Percentiles rank a stretch among this genome's conserved stretches.
Conservation (phyloP, 2,888 invertebrate species). For the Agrilus cyanescens region DNA sequence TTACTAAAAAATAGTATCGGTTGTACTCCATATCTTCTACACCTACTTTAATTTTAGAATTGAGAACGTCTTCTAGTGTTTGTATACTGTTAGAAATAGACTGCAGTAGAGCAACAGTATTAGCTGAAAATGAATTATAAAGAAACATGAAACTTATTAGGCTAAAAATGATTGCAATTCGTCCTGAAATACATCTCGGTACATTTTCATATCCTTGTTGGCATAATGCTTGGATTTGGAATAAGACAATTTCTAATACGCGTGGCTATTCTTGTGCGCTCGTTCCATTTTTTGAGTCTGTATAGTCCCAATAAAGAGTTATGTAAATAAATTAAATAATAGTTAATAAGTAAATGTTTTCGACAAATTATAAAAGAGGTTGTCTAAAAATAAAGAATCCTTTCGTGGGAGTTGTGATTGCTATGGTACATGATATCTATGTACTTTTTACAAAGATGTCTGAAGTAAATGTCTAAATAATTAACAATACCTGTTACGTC, state of each 20-base stretch:
- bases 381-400: constrained; percentile 52
- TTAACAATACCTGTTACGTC: too few species aligned
- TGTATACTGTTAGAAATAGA: constrained; percentile 47
- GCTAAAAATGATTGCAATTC: constrained; percentile 28
- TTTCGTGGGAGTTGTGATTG: constrained; percentile 41
- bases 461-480: too few species aligned
- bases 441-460: background rate
- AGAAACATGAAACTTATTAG: constrained; percentile 41
- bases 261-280: constrained; percentile 1
- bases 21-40: constrained; percentile 45
- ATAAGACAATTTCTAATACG: constrained; percentile 26
- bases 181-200: constrained; percentile 37
- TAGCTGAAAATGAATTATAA: constrained; percentile 56
- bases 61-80: constrained; percentile 41
- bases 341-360: constrained; percentile 56
- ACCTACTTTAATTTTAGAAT: constrained; percentile 48
- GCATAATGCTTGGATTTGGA: constrained; percentile 38
- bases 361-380: constrained; percentile 51
- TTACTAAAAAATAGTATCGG: constrained; percentile 52
- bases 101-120: constrained; percentile 54
- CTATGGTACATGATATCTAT: constrained; percentile 46
- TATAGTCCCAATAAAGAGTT: constrained; percentile 27
- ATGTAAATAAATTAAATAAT: too few species aligned
- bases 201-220: constrained; percentile 37
- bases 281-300: constrained; percentile 14